Evolutionary conservation across 2,888 invertebrate species (phyloP).

Genomic region (Morpho achilles): DNA sequence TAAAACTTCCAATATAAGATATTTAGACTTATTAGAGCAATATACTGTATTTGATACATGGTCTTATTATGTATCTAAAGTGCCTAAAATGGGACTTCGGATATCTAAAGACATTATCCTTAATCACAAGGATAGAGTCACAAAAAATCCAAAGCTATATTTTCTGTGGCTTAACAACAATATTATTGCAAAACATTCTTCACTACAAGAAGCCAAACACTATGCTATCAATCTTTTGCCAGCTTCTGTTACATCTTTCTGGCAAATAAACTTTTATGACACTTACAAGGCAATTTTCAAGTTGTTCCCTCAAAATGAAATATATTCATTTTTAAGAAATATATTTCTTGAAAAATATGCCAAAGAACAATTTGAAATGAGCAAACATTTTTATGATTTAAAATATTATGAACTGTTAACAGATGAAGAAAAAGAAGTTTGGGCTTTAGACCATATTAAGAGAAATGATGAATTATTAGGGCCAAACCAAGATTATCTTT

Average conservation of each 20-base stretch:
- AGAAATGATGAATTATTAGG: constrained; percentile 40
- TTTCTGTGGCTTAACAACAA: constrained; percentile 35
- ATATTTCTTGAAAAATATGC: constrained; percentile 43
- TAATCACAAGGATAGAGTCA: constrained; percentile 45
- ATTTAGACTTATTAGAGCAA: constrained; percentile 46
- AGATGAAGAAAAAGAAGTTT: constrained; percentile 39
- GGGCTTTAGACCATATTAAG: constrained; percentile 48
- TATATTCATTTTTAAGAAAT: constrained; percentile 40
- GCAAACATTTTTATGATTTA: constrained; percentile 35
- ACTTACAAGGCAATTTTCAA: constrained; percentile 40
- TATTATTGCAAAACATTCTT: constrained; percentile 36
- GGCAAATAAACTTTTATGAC: constrained; percentile 37
- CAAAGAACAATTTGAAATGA: constrained; percentile 41
- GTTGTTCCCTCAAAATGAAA: constrained; percentile 37
- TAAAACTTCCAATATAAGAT: constrained; percentile 37
- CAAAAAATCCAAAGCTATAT: constrained; percentile 40
- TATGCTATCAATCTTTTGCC: constrained; percentile 40
- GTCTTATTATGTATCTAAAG: not conserved
- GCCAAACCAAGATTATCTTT: constrained; percentile 38
- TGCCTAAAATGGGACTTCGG: constrained; percentile 35
- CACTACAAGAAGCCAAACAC: constrained; percentile 40
- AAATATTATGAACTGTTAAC: constrained; percentile 41
- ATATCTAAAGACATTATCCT: constrained; percentile 39
- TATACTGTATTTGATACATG: not conserved
- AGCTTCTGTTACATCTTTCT: constrained; percentile 33